Conservation (phyloP, 2,888 invertebrate species). For the Zele albiditarsus region DNA sequence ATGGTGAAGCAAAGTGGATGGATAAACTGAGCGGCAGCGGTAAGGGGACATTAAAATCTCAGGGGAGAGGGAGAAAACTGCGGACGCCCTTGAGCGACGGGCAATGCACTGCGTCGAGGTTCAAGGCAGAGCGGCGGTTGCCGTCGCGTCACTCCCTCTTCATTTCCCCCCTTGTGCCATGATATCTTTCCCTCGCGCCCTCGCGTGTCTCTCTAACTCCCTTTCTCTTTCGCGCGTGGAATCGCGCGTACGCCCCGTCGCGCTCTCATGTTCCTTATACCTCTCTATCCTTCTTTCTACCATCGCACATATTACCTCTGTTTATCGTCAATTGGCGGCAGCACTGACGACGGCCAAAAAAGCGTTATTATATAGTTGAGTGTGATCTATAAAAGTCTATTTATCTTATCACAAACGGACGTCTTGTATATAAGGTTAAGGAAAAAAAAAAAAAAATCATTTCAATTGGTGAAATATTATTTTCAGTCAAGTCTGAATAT, state of each 20-base stretch:
- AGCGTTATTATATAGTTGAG: constrained; percentile 2
- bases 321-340: constrained; percentile 9
- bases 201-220: constrained; percentile 31
- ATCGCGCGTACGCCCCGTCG: constrained; percentile 28
- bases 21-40: constrained; percentile 3
- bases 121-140: constrained; percentile 71
- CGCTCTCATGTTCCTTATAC: not conserved
- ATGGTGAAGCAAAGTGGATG: not conserved
- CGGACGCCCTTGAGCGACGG: constrained; percentile 73
- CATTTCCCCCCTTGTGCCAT: constrained; percentile 43
- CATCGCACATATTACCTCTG: not conserved
- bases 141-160: constrained; percentile 53
- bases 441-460: too few relatives aligned
- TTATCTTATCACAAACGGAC: constrained; percentile 13
- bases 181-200: constrained; percentile 40
- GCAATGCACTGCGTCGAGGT: constrained; percentile 72
- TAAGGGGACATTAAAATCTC: constrained; percentile 32
- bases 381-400: constrained; percentile 24
- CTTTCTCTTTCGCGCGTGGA: constrained; percentile 40
- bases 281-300: constrained; percentile 7
- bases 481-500: too few relatives aligned
- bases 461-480: too few relatives aligned
- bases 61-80: constrained; percentile 55
- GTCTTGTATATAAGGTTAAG: constrained; percentile 31
- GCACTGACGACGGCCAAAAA: constrained; percentile 6